Evolutionary conservation across 2,888 invertebrate genomes (phyloP), one percentile per base, ranked within the genome.

Genomic region (Drosophila aldrichi): DNA sequence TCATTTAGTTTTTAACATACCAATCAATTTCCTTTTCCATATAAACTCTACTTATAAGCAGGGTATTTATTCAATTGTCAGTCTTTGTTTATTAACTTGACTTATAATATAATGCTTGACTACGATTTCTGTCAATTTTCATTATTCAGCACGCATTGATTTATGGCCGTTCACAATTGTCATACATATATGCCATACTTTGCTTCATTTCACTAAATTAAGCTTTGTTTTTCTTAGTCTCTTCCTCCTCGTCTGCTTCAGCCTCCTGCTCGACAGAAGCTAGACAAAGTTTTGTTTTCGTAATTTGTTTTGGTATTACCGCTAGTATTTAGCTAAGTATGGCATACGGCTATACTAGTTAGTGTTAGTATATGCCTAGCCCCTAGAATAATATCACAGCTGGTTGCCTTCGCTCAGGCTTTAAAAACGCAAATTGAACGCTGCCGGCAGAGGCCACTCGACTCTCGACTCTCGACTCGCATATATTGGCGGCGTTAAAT

Each of bases 381-480:
- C 10, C 14, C 10, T 10, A 7, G 5, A 48, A 36, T 52, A 16
- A 29, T 29, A 29, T 29, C 40, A 29, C 41, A 25, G 52, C 32
- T 52, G 38, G 44, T n/a, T 38, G 51, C 55, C 40, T 22, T 43
- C 2, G 18, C 16, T n/a, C 9, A 29, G 34, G 49, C 58, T 66
- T 57, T 68, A 36, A 38, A 49, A 66, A 85, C 72, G 75, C 72
- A 81, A 82, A 83, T 87, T 78, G 83, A 82, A 75, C 67, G 72
- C 84, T 63, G 72, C 84, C 48, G 84, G 88, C 82, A 48, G 58
- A 52, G 60, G 58, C 65, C 61, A 58, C 70, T n/a, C n/a, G n/a
- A n/a, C n/a, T n/a, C n/a, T n/a, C n/a, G n/a, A n/a, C 5, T 25
- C 29, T 29, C 29, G 49, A 34, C 32, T 41, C 61, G 38, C 56